A percentile compares a stretch with the other conserved stretches of the same genome.
Conservation (phyloP, 2,113 vertebrate genomes). For the Todiramphus chloris region DNA sequence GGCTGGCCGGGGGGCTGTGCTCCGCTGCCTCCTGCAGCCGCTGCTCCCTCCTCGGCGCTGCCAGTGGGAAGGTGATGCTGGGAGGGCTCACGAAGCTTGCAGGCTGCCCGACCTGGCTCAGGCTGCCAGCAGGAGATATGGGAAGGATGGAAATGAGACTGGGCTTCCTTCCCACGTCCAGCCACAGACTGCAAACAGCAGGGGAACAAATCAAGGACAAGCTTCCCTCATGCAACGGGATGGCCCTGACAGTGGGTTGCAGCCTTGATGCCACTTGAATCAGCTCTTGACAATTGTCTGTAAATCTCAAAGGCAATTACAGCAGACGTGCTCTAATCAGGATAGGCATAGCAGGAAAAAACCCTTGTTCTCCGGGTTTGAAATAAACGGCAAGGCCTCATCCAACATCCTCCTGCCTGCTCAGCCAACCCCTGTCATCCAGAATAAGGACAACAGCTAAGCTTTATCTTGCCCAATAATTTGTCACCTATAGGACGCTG, state of each 20-base stretch:
- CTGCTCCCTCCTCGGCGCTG: not conserved
- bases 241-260: not conserved
- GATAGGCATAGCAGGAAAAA: not conserved
- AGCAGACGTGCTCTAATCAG: not conserved
- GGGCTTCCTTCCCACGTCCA: not conserved
- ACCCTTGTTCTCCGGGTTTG: not conserved
- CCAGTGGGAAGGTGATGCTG: rapidly evolving
- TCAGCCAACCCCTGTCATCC: not conserved
- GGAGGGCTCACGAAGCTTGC: not conserved
- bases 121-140: not conserved
- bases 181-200: not conserved
- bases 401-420: not conserved
- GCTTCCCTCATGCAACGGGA: not conserved
- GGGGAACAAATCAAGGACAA: not conserved
- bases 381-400: not conserved
- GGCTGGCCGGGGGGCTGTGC: not conserved
- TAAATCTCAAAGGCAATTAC: not conserved
- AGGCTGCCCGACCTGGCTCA: rapidly evolving
- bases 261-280: not conserved
- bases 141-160: not conserved
- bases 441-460: not conserved
- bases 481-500: not conserved
- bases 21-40: not conserved
- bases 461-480: not conserved
- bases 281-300: not conserved